phyloP scores from a whole-genome alignment of 2,888 invertebrate genomes.

The Unio pictorum region DNA sequence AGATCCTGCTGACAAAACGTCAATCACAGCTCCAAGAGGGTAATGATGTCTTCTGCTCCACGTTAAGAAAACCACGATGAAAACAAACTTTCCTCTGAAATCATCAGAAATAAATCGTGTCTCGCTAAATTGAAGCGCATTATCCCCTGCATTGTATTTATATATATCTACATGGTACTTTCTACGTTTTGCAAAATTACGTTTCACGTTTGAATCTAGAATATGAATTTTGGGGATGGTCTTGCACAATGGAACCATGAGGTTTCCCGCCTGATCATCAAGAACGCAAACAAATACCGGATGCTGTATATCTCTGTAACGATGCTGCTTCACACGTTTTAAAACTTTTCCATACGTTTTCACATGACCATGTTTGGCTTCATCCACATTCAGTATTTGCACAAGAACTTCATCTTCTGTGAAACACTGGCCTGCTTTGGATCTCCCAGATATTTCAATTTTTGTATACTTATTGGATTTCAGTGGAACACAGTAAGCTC shows the following conservation, averaged over 20 bases:
- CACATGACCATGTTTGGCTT: slow-evolving; percentile 7
- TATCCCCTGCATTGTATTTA: slow-evolving; percentile 9
- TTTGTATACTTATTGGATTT: slow-evolving; percentile 10
- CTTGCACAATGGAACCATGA: slow-evolving; percentile 39
- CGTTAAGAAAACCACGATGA: slow-evolving; percentile 17
- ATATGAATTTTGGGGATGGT: slow-evolving; percentile 36
- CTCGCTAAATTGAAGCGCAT: slow-evolving; percentile 2
- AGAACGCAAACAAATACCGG: slow-evolving; percentile 44
- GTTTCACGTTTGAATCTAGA: slow-evolving; percentile 7
- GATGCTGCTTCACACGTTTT: slow-evolving; percentile 9
- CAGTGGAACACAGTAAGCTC: slow-evolving; percentile 27
- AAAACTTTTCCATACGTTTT: slow-evolving; percentile 17
- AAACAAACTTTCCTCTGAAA: slow-evolving; percentile 9
- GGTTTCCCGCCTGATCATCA: slow-evolving; percentile 30
- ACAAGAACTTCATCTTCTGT: slow-evolving; percentile 45
- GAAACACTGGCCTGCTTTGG: slow-evolving; percentile 40
- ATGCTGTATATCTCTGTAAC: slow-evolving; percentile 21
- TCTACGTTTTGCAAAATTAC: slow-evolving; percentile 2
- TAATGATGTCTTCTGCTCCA: slow-evolving; percentile 18
- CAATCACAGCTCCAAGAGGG: slow-evolving; percentile 21
- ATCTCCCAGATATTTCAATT: slow-evolving; percentile 41
- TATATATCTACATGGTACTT: slow-evolving; percentile 26
- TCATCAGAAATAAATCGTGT: slow-evolving; percentile 8
- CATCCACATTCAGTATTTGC: slow-evolving; percentile 23
- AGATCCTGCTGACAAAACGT: slow-evolving; percentile 7